phyloP scores from a whole-genome alignment of 1,140 invertebrate genomes.

The Drosophila littoralis region DNA sequence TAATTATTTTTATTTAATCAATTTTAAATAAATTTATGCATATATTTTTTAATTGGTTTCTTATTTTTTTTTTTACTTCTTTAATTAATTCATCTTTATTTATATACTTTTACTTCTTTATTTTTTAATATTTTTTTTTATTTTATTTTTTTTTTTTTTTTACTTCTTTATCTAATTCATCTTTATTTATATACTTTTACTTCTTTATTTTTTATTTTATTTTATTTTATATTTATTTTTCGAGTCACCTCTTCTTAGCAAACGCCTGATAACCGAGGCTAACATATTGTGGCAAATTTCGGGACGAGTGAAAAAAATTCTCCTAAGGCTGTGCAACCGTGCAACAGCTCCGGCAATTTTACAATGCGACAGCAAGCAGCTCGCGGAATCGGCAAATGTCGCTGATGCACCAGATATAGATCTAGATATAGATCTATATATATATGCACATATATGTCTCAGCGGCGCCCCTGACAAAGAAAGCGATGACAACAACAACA shows the following conservation, averaged over 20 bases:
- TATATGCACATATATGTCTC: slow-evolving; percentile 24
- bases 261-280: slow-evolving; percentile 50
- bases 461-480: slow-evolving; percentile 49
- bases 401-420: slow-evolving; percentile 24
- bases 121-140: too few relatives aligned
- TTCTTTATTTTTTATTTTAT: background rate
- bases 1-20: too few relatives aligned
- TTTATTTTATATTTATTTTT: too few relatives aligned
- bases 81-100: background rate
- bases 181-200: background rate
- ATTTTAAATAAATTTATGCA: too few relatives aligned
- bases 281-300: slow-evolving; percentile 34
- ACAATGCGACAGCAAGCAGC: slow-evolving; percentile 57
- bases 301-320: slow-evolving; percentile 31
- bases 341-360: slow-evolving; percentile 56
- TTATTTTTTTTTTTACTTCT: too few relatives aligned
- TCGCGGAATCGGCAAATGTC: slow-evolving; percentile 33
- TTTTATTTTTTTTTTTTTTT: too few relatives aligned
- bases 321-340: slow-evolving; percentile 32
- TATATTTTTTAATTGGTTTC: too few relatives aligned
- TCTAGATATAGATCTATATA: slow-evolving; percentile 31
- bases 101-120: background rate
- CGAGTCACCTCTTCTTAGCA: slow-evolving; percentile 48
- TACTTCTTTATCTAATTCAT: too few relatives aligned
- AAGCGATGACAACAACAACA: slow-evolving; percentile 23